Conservation (phyloP, 2,797 vertebrate genomes). For the Mionectes olivaceus region DNA sequence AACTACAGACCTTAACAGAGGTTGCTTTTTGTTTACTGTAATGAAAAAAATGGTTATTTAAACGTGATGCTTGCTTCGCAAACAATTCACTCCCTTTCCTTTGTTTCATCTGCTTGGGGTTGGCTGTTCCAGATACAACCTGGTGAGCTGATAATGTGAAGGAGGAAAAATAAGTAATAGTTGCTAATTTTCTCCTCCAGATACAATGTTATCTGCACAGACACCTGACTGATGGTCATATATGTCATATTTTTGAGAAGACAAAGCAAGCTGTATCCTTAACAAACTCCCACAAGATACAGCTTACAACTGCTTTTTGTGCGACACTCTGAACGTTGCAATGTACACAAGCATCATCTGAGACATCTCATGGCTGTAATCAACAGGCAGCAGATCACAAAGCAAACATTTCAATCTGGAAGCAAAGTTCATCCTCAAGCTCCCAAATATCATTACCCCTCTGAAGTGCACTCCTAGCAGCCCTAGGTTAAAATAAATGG, state of each 20-base stretch:
- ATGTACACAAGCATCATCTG: background rate
- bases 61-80: background rate
- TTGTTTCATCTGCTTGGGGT: background rate
- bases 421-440: background rate
- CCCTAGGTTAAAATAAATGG: constrained; percentile 10
- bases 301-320: background rate
- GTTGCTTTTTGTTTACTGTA: background rate
- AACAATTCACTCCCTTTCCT: background rate
- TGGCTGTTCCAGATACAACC: background rate
- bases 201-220: background rate
- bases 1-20: background rate
- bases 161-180: background rate
- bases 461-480: background rate
- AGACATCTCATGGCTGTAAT: background rate
- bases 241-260: background rate
- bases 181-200: background rate
- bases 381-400: background rate
- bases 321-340: background rate
- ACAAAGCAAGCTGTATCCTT: background rate
- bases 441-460: background rate
- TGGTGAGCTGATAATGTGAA: background rate
- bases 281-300: background rate
- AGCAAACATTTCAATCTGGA: background rate
- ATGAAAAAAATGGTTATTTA: background rate
- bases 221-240: background rate